Evolutionary conservation across 2,113 vertebrate genomes (phyloP).

Genomic region (Clarias gariepinus): DNA sequence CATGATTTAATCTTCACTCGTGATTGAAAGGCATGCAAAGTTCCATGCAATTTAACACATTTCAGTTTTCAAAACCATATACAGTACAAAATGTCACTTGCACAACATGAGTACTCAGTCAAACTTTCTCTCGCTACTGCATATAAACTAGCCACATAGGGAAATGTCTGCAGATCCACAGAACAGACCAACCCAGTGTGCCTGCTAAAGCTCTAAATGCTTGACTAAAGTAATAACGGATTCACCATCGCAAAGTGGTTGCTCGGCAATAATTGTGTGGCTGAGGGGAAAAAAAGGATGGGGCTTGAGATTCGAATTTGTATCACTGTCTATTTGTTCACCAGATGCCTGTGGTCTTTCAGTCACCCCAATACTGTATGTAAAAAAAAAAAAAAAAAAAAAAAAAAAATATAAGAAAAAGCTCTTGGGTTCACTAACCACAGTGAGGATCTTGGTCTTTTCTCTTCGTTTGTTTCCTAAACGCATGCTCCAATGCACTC

Average conservation of each 20-base stretch:
- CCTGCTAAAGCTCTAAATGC: not conserved
- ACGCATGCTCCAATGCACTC: slow-evolving; percentile 65
- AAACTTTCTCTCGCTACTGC: not conserved
- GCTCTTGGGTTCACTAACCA: slow-evolving; percentile 54
- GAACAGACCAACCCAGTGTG: not conserved
- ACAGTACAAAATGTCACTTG: not conserved
- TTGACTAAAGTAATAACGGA: not conserved
- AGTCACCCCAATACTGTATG: slow-evolving; percentile 9
- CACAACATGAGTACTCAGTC: not conserved
- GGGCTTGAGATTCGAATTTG: not conserved
- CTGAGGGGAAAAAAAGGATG: not conserved
- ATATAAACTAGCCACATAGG: not conserved
- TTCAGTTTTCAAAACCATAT: not conserved
- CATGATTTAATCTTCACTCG: not conserved
- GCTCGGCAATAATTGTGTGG: not conserved
- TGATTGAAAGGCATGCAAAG: not conserved
- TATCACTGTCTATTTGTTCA: not conserved
- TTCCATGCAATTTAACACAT: not conserved
- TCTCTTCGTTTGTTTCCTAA: slow-evolving; percentile 55
- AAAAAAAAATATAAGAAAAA: too few relatives aligned
- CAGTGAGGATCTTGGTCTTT: slow-evolving; percentile 51
- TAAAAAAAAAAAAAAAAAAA: slow-evolving; percentile 28
- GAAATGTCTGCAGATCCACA: not conserved
- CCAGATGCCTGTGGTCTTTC: slow-evolving; percentile 36
- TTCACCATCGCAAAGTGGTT: not conserved